A percentile compares a stretch with the other conserved stretches of the same genome.
phyloP scores from a whole-genome alignment of 2,113 vertebrate species.

The Natator depressus region DNA sequence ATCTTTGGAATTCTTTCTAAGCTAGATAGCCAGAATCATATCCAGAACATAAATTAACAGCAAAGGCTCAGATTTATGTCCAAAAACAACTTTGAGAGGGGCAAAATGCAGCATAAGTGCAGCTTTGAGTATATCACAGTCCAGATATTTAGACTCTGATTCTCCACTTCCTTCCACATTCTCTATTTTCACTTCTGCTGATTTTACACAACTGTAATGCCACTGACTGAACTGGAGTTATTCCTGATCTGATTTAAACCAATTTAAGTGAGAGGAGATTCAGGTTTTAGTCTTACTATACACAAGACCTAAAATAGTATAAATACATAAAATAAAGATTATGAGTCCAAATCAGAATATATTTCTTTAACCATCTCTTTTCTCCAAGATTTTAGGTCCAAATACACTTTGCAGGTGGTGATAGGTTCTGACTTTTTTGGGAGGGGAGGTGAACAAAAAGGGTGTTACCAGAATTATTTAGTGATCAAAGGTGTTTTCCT shows the following conservation, averaged over 20 bases:
- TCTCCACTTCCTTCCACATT: neutral
- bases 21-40: conserved; percentile 40
- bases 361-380: neutral
- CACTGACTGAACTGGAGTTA: neutral
- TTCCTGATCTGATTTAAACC: neutral
- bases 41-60: conserved; percentile 31
- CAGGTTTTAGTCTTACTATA: neutral
- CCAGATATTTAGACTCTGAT: neutral
- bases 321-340: neutral
- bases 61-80: conserved; percentile 44
- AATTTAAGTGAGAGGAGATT: neutral
- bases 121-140: neutral
- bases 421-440: neutral
- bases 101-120: neutral
- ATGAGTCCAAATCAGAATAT: neutral
- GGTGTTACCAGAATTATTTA: no score
- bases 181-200: neutral
- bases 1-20: conserved; percentile 40
- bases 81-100: conserved; percentile 39
- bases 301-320: neutral
- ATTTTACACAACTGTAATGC: neutral
- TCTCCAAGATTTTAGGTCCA: neutral
- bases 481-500: neutral
- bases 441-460: neutral
- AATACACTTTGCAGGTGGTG: neutral